phyloP scores from a whole-genome alignment of 1,140 invertebrate genomes.

The Drosophila lacteicornis region DNA sequence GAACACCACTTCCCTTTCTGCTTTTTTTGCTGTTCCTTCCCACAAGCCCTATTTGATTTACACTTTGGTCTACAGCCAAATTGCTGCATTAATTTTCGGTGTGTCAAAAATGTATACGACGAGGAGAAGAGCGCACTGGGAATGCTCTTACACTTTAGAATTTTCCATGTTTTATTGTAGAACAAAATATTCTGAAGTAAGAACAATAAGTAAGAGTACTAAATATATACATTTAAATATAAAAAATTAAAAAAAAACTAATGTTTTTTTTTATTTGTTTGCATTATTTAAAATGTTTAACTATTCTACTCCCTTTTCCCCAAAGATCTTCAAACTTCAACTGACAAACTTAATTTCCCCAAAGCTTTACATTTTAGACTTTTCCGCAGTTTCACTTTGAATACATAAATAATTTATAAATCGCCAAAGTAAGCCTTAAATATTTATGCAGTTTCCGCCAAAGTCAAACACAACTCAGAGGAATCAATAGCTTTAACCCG shows the following conservation, averaged over 20 bases:
- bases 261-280: no score
- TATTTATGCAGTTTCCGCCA: constrained; percentile 19
- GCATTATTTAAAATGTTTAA: neutral
- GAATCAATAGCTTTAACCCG: constrained; percentile 33
- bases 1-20: neutral
- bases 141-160: neutral
- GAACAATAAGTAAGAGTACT: neutral
- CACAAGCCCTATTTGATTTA: neutral
- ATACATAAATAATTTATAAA: constrained; percentile 31
- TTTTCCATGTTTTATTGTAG: neutral
- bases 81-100: neutral
- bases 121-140: no score
- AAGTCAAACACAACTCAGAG: constrained; percentile 1
- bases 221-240: neutral
- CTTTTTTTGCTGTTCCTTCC: neutral
- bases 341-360: constrained; percentile 14
- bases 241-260: no score
- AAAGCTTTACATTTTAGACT: constrained; percentile 16
- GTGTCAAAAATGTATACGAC: neutral
- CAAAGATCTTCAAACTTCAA: neutral
- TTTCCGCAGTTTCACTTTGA: constrained; percentile 12
- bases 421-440: constrained; percentile 28
- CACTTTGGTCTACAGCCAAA: neutral
- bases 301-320: neutral
- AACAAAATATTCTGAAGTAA: neutral